Conservation (phyloP, 2,113 vertebrate species). For the Pteronura brasiliensis region DNA sequence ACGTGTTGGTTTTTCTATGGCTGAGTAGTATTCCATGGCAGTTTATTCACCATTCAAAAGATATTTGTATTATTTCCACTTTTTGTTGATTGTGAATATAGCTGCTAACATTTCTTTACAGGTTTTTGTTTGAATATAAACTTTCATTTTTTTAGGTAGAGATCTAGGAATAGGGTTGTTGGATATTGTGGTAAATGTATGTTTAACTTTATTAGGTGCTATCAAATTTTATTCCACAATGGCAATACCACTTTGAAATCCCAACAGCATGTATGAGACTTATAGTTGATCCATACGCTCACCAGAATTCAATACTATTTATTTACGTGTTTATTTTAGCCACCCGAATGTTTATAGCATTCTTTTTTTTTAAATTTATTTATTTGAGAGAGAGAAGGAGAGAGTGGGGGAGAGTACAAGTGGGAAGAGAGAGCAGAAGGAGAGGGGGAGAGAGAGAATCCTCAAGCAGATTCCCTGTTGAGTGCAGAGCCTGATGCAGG, state of each 20-base stretch:
- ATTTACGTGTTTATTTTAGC: background rate
- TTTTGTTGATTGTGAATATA: background rate
- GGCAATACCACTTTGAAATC: background rate
- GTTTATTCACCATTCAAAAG: background rate
- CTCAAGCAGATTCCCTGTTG: background rate
- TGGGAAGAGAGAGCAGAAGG: background rate
- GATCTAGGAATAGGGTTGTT: background rate
- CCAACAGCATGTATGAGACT: background rate
- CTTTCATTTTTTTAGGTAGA: background rate
- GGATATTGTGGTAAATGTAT: background rate
- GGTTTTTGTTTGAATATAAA: background rate
- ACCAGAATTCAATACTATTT: background rate
- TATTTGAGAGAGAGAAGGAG: background rate
- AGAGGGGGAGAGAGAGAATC: background rate
- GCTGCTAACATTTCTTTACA: background rate
- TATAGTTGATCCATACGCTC: background rate
- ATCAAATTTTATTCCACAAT: background rate
- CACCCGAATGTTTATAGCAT: too few relatives aligned
- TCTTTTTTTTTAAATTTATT: background rate
- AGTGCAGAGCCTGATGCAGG: background rate
- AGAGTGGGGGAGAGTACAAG: background rate
- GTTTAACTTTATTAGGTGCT: background rate
- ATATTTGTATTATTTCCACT: background rate
- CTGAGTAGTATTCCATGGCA: background rate
- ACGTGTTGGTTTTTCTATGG: background rate